Evolutionary conservation across 2,113 vertebrate species (phyloP).

Genomic region (Chascanopsetta lugubris): DNA sequence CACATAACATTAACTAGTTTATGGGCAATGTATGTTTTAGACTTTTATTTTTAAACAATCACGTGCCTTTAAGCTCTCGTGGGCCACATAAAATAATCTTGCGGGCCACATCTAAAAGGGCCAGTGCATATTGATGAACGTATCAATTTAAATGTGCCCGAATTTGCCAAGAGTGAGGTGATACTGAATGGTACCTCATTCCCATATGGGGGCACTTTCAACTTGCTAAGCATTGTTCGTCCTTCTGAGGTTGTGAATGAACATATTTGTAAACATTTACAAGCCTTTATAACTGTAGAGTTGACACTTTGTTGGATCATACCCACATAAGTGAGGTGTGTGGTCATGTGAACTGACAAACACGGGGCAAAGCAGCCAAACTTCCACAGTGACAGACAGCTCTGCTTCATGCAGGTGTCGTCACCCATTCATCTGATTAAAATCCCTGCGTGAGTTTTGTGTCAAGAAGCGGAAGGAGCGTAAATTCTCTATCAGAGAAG

Average conservation of each 20-base stretch:
- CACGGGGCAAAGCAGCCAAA: conserved; percentile 4
- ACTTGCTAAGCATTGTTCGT: not conserved
- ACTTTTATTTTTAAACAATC: too few relatives aligned
- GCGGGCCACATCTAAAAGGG: too few relatives aligned
- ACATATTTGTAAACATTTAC: not conserved
- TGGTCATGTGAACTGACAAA: not conserved
- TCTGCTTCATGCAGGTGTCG: conserved; percentile 25
- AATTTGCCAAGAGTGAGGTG: too few relatives aligned
- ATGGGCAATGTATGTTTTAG: too few relatives aligned
- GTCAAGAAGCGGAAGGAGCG: conserved; percentile 30
- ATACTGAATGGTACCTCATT: too few relatives aligned
- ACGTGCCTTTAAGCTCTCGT: too few relatives aligned
- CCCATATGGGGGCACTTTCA: too few relatives aligned
- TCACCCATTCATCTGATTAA: conserved; percentile 45
- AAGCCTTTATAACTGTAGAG: not conserved
- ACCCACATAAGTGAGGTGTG: not conserved
- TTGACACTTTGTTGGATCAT: not conserved
- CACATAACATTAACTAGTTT: too few relatives aligned
- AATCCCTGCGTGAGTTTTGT: conserved; percentile 27
- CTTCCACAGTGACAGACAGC: conserved; percentile 6
- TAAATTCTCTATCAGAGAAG: conserved; percentile 17
- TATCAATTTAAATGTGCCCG: too few relatives aligned
- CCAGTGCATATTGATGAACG: too few relatives aligned
- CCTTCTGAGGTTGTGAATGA: not conserved
- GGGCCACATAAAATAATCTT: too few relatives aligned